These are phyloP conservation scores for Flexamia atlantica DNA, from an alignment of 2,888 invertebrate genomes.

Conservation along the genomic window DNA sequence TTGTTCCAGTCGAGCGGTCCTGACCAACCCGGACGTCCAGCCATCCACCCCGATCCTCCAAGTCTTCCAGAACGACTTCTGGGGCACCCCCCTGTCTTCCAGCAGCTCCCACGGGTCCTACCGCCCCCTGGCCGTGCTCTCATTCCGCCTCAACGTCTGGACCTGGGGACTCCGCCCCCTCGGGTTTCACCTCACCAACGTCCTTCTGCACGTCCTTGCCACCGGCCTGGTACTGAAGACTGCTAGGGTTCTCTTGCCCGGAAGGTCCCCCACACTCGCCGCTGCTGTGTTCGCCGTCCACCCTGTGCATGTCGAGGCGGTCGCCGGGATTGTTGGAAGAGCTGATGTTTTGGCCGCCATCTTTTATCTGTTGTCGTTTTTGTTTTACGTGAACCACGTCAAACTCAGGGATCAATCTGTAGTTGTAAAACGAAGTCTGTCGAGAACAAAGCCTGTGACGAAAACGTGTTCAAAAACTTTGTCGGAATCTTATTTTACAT, in stretches of 20 bases:
- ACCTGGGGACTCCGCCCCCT: slow-evolving; percentile 87
- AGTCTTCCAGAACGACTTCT: slow-evolving; percentile 95
- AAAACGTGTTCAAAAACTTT: not conserved
- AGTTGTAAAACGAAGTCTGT: not conserved
- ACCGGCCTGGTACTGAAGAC: slow-evolving; percentile 79
- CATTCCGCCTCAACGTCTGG: slow-evolving; percentile 90
- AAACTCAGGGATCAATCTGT: slow-evolving; percentile 71
- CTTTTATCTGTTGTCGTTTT: slow-evolving; percentile 91
- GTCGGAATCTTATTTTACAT: not conserved
- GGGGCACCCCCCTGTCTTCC: slow-evolving; percentile 97
- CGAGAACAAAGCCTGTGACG: not conserved
- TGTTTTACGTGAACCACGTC: slow-evolving; percentile 90
- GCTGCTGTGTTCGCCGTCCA: slow-evolving; percentile 92
- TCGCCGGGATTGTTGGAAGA: slow-evolving; percentile 96
- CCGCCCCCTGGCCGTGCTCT: slow-evolving; percentile 93
- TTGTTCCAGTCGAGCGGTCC: slow-evolving; percentile 93
- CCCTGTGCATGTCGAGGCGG: slow-evolving; percentile 98
- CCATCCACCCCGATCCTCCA: slow-evolving; percentile 81
- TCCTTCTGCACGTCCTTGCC: slow-evolving; percentile 90
- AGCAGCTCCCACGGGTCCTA: slow-evolving; percentile 98
- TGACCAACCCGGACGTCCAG: slow-evolving; percentile 93
- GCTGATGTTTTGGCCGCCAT: slow-evolving; percentile 96
- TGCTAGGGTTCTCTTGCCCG: slow-evolving; percentile 76
- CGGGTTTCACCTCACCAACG: slow-evolving; percentile 92
- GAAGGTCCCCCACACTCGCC: slow-evolving; percentile 76